A percentile compares a stretch with the other conserved stretches of the same genome.
These are phyloP conservation scores for Megalops atlanticus DNA, from an alignment of 2,113 vertebrate genomes.

Conservation along the genomic window DNA sequence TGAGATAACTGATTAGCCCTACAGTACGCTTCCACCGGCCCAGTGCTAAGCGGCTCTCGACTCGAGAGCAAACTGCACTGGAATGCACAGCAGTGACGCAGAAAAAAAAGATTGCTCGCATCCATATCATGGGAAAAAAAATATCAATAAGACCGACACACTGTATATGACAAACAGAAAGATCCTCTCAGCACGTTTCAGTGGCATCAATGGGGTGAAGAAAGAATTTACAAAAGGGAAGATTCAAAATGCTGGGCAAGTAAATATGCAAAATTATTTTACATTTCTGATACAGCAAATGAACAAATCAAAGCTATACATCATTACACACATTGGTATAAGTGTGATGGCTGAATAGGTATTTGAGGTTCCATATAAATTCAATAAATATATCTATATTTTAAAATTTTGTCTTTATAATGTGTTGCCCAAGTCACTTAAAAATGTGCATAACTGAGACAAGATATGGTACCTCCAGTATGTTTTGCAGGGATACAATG, in stretches of 20 bases:
- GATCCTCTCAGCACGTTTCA: constrained; percentile 80
- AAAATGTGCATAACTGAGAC: constrained; percentile 72
- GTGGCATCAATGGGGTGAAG: not conserved
- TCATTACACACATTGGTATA: not conserved
- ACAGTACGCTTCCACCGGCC: constrained; percentile 89
- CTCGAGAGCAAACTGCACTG: constrained; percentile 97
- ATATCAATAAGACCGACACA: constrained; percentile 73
- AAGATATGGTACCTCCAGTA: constrained; percentile 96
- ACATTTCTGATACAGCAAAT: not conserved
- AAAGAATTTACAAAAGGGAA: not conserved
- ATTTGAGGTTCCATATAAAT: constrained; percentile 20
- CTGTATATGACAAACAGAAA: constrained; percentile 75
- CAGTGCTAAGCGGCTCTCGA: constrained; percentile 90
- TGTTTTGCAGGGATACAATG: constrained; percentile 98
- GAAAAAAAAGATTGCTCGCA: constrained; percentile 75
- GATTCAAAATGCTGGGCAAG: constrained; percentile 4
- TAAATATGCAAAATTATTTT: not conserved
- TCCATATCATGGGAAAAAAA: constrained; percentile 58
- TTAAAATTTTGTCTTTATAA: too few relatives aligned
- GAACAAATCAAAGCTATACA: not conserved
- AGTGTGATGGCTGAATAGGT: not conserved
- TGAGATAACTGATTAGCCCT: constrained; percentile 99
- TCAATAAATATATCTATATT: too few relatives aligned
- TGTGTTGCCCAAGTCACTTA: constrained; percentile 60
- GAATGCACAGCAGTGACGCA: constrained; percentile 92